Conservation (phyloP, 2,888 invertebrate genomes). For the Synergus laeviventris region DNA sequence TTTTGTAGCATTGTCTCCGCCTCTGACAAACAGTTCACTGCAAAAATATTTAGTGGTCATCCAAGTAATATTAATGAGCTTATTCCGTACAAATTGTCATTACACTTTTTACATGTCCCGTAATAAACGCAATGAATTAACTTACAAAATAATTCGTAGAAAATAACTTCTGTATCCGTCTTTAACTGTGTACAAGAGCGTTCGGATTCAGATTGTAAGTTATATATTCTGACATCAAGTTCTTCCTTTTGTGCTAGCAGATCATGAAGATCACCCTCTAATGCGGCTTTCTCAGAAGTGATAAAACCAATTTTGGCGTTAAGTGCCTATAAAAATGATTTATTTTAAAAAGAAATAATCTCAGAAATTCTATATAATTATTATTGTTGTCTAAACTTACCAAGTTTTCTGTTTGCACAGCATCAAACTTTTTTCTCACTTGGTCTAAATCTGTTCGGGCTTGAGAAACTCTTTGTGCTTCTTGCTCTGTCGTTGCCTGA, state of each 20-base stretch:
- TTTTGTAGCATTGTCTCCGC: slow-evolving; percentile 78
- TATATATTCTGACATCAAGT: slow-evolving; percentile 79
- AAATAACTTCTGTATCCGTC: slow-evolving; percentile 64
- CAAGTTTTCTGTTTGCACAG: slow-evolving; percentile 72
- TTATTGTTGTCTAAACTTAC: slow-evolving; percentile 56
- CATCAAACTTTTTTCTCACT: slow-evolving; percentile 70
- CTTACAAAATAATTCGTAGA: slow-evolving; percentile 71
- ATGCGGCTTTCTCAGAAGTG: slow-evolving; percentile 80
- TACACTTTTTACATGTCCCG: background rate
- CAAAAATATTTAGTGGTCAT: slow-evolving; percentile 38
- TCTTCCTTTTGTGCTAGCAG: slow-evolving; percentile 83
- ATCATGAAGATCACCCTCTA: slow-evolving; percentile 83
- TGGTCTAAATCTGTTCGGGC: slow-evolving; percentile 72
- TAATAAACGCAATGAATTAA: slow-evolving; percentile 37
- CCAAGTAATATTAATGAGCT: slow-evolving; percentile 9
- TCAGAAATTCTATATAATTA: background rate
- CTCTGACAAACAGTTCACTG: slow-evolving; percentile 75
- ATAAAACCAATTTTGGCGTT: slow-evolving; percentile 81
- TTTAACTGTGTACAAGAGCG: slow-evolving; percentile 65
- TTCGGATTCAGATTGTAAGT: slow-evolving; percentile 76
- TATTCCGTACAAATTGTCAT: background rate
- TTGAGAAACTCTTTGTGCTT: slow-evolving; percentile 70
- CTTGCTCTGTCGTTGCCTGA: slow-evolving; percentile 71
- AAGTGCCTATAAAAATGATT: slow-evolving; percentile 77
- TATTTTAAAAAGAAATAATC: slow-evolving; percentile 28